Base-by-base conservation (phyloP, 2,113 vertebrate species). In the Pelecanoides urinatrix region DNA sequence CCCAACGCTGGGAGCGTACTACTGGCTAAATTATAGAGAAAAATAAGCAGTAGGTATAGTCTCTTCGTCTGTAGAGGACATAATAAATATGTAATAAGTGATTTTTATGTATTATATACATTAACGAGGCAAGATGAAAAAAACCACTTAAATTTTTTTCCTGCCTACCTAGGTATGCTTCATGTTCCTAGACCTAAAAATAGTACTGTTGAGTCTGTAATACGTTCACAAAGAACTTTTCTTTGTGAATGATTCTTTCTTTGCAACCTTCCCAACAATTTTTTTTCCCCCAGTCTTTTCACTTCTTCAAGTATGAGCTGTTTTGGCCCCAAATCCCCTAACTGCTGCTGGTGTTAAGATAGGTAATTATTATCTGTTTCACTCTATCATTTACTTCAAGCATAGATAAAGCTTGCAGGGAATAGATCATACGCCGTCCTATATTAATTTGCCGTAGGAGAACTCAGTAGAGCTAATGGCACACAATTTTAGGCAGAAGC, bases 121-220 rank as follows among this genome's bases (percentile, higher is more conserved):
- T 73, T 70, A 56, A 32, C 26, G 26, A 90, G 19, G 49, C 16
- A 76, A 80, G 40, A 73, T 1, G 1, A 40, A 13, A 55, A 62
- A 42, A 21, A 0, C 0, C 2, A 15, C 13, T 17, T 38, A 16
- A 13, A 16, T 62, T 23, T 45, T 42, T 83, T 88, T 25, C 13
- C 4, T 62, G 11, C 40, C 19, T 63, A 3, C 21, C 21, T 45
- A 25, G 9, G 6, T 32, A 58, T 34, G 15, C 13, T 67, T 63
- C 25, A 5, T 42, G 3, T 63, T 82, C 15, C 27, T 42, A 15
- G 34, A 55, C n/a, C 14, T 63, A 25, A 59, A 66, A 65, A 36
- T 50, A 76, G 13, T 11, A 19, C 11, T 23, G 4, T 29, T 72
- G 34, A 22, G 30, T 67, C 32, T 70, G 16, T n/a, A 66, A 73